Evolutionary conservation across 2,888 invertebrate species (phyloP).

Genomic region (Tolmerus cingulatus): DNA sequence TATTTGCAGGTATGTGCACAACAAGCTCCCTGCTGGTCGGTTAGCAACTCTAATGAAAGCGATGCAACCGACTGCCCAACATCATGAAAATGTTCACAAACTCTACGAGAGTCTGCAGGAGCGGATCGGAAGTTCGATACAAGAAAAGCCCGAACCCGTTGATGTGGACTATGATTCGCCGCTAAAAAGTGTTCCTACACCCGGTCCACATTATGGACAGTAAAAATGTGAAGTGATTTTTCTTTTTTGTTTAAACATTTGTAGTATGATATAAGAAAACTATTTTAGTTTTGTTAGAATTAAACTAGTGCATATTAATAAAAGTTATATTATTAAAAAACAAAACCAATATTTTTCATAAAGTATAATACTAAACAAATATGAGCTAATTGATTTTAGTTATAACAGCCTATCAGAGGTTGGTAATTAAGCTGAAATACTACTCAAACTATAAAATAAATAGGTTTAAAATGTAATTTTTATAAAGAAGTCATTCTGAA

Average conservation of each 20-base stretch:
- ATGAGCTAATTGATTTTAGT: background rate
- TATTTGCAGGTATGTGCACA: slow-evolving; percentile 83
- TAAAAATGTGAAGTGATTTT: slow-evolving; percentile 23
- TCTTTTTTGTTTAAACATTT: background rate
- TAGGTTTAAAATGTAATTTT: too few relatives aligned
- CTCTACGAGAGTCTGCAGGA: slow-evolving; percentile 80
- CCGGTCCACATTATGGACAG: slow-evolving; percentile 71
- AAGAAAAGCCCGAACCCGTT: slow-evolving; percentile 73
- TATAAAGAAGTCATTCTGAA: too few relatives aligned
- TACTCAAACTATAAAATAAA: too few relatives aligned
- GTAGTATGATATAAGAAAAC: background rate
- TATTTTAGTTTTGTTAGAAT: background rate
- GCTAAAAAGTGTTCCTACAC: slow-evolving; percentile 84
- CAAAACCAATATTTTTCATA: background rate
- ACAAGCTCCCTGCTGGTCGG: slow-evolving; percentile 80
- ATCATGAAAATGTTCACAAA: slow-evolving; percentile 84
- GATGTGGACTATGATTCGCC: slow-evolving; percentile 83
- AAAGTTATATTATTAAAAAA: background rate
- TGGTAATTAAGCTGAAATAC: too few relatives aligned
- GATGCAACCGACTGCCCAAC: slow-evolving; percentile 72
- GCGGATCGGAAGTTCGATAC: slow-evolving; percentile 74
- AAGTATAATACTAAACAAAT: background rate
- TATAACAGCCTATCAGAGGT: background rate
- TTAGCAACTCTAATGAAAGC: slow-evolving; percentile 77
- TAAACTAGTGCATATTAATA: background rate